Evolutionary conservation across 1,140 invertebrate species (phyloP), one percentile per base, ranked within the genome.

Genomic region (Drosophila malerkotliana): DNA sequence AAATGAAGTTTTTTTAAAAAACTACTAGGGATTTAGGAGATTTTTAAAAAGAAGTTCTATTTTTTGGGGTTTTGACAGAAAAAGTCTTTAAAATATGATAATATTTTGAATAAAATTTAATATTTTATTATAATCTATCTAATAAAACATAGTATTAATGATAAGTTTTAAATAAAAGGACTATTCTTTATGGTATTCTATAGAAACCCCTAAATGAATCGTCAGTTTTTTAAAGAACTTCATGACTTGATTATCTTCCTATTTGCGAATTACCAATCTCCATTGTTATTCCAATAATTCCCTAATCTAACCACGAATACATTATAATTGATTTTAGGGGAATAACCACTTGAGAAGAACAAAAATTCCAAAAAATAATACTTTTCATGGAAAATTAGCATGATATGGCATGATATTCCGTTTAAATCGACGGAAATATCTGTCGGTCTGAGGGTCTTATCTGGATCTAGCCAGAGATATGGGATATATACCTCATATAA

Each of bases 381-480:
- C 14, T 47, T n/a, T 14, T 9, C 10, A 12, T 8, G 7, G n/a
- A 1, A 55, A 56, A 63, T 30, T 15, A 30, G 18, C 0, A 37
- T 53, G 58, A 37, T 26, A 14, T 18, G 7, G 5, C 5, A 37
- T 12, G 12, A 12, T 7, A 39, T 64, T 64, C 15, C 2, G 1
- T 3, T 24, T 18, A 63, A 59, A 56, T 60, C 60, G 45, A 0
- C 12, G 10, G 9, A 21, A 30, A 34, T 5, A 47, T 63, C 54
- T 47, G 55, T 34, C 39, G 18, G 37, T 15, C 12, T n/a, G 44
- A 8, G 1, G 1, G 14, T 3, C 32, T 64, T 61, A 64, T 62
- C 57, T 24, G 2, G 10, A 32, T 32, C 32, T 32, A 10, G 7
- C 32, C 9, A 21, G 4, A 32, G 45, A 44, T 41, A 58, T 52